A percentile compares a stretch with the other conserved stretches of the same genome.
Conservation (phyloP, 2,797 vertebrate species). For the Pyrrhura leucotis region DNA sequence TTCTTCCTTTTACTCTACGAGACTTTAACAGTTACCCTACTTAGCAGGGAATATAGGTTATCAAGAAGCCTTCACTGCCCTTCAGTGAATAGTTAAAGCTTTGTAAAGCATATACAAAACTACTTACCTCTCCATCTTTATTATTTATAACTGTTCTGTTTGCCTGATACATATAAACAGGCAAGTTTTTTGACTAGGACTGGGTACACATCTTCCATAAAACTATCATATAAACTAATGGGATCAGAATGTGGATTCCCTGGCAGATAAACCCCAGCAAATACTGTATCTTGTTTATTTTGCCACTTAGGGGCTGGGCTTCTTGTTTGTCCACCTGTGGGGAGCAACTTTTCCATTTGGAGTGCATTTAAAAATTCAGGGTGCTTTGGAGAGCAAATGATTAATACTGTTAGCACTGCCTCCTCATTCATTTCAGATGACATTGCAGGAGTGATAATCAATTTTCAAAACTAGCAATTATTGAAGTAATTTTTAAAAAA, state of each 20-base stretch:
- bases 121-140: background rate
- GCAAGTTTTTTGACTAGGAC: background rate
- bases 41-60: background rate
- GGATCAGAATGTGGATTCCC: background rate
- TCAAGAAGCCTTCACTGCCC: background rate
- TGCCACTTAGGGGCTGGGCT: background rate
- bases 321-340: background rate
- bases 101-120: background rate
- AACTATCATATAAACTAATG: background rate
- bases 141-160: background rate
- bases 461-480: background rate
- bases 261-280: background rate
- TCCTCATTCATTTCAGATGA: background rate
- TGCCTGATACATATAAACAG: background rate
- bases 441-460: background rate
- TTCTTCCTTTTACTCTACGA: background rate
- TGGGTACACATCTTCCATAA: background rate
- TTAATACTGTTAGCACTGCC: background rate
- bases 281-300: background rate
- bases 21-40: background rate
- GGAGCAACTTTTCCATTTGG: background rate
- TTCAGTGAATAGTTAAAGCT: background rate
- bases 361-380: background rate
- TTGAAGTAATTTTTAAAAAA: background rate
- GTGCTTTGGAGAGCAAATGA: background rate